Conservation (phyloP, 2,797 vertebrate species). For the Threskiornis aethiopicus region DNA sequence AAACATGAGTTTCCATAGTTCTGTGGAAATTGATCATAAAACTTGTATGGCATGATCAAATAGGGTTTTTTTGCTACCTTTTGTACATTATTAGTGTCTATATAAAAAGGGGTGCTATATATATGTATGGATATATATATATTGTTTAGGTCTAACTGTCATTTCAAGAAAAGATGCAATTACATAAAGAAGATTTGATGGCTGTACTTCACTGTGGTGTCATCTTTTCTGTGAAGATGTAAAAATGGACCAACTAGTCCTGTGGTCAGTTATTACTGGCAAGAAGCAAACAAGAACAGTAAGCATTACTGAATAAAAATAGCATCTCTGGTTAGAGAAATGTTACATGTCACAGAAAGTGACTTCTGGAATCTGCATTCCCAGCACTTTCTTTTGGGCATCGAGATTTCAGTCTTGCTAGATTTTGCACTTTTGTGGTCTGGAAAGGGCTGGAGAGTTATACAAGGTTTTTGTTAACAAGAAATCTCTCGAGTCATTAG, state of each 20-base stretch:
- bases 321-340: not conserved
- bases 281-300: not conserved
- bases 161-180: not conserved
- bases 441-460: not conserved
- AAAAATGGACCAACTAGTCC: not conserved
- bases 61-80: fast-evolving
- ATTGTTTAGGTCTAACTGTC: not conserved
- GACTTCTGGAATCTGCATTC: not conserved
- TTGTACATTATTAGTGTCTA: not conserved
- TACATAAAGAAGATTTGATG: not conserved
- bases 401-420: not conserved
- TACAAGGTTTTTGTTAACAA: not conserved
- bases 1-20: not conserved
- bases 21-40: not conserved
- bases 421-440: not conserved
- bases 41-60: not conserved
- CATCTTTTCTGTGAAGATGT: not conserved
- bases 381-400: not conserved
- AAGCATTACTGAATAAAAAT: not conserved
- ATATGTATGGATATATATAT: not conserved
- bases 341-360: not conserved
- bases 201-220: not conserved
- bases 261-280: not conserved
- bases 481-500: not conserved
- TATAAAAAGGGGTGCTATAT: not conserved